Evolutionary conservation across 2,113 vertebrate species (phyloP), one percentile per base, ranked within the genome.

Genomic region (Pollachius pollachius): DNA sequence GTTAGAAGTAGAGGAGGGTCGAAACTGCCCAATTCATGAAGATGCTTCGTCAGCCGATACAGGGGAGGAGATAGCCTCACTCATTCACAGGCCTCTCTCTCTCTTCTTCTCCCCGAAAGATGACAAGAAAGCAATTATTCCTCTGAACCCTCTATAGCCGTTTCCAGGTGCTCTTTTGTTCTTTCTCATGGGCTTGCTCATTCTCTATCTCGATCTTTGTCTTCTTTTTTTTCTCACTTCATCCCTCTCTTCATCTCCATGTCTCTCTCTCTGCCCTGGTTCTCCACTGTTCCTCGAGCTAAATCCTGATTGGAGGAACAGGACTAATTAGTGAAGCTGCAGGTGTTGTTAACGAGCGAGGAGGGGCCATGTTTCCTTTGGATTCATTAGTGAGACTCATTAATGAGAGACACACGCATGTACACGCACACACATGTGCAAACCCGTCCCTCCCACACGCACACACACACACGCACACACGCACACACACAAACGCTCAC

Each of bases 41-140:
- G 85, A 84, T 90, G 89, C 87, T 74, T 82, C 85, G 77, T 89
- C 89, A 90, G 89, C 89, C 89, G 87, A 90, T 86, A 79, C 75
- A 64, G 64, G 19, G 2, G 65, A 12, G 70, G 67, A 85, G 89
- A 90, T 90, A 90, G 89, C 86, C 85, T 75, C 85, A 81, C 83
- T 85, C 84, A 85, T 82, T 87, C 81, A 85, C 74, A 76, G 85
- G 84, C 73, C 83, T 72, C 70, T 76, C 76, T 73, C 77, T 82
- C 80, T 74, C 80, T 71, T 78, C 81, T 82, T 83, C 82, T 75
- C 8, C 72, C 83, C 84, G 85, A 87, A 87, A 86, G 85, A 88
- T 85, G 85, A 89, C 86, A 88, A 88, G 85, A 89, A 90, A 89
- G 82, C 85, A 90, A 89, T 90, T 90, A 88, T 87, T 19, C 30